These are phyloP conservation scores for Hyposoter didymator DNA, from an alignment of 2,888 invertebrate genomes.

Conservation along the genomic window DNA sequence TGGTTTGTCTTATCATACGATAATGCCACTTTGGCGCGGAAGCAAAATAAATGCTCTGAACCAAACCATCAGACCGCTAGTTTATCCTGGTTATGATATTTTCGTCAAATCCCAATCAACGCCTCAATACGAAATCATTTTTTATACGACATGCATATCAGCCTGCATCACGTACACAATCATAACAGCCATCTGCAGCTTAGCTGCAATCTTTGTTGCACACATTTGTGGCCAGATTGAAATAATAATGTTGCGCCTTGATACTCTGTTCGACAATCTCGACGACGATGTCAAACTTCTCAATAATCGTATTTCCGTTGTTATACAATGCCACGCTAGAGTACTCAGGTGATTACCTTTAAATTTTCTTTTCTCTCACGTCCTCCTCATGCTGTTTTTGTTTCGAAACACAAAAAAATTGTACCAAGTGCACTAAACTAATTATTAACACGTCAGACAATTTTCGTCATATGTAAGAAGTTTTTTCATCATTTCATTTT, in stretches of 20 bases:
- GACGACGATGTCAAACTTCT: slow-evolving; percentile 1
- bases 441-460: neutral
- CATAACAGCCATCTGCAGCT: slow-evolving; percentile 64
- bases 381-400: neutral
- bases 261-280: slow-evolving; percentile 50
- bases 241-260: slow-evolving; percentile 61
- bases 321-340: neutral
- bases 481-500: slow-evolving; percentile 12
- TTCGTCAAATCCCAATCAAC: slow-evolving; percentile 61
- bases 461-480: neutral
- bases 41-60: slow-evolving; percentile 42
- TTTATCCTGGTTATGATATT: slow-evolving; percentile 49
- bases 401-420: neutral
- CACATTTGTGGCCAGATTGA: slow-evolving; percentile 72
- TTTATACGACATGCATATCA: slow-evolving; percentile 57
- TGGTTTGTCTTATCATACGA: slow-evolving; percentile 33
- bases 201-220: slow-evolving; percentile 70
- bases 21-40: slow-evolving; percentile 44
- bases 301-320: neutral
- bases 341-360: neutral
- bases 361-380: no score
- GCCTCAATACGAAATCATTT: slow-evolving; percentile 71
- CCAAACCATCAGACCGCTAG: slow-evolving; percentile 56
- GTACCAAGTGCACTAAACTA: neutral
- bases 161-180: slow-evolving; percentile 62